Conservation (phyloP, 2,113 vertebrate species). For the Turdus rufiventris region DNA sequence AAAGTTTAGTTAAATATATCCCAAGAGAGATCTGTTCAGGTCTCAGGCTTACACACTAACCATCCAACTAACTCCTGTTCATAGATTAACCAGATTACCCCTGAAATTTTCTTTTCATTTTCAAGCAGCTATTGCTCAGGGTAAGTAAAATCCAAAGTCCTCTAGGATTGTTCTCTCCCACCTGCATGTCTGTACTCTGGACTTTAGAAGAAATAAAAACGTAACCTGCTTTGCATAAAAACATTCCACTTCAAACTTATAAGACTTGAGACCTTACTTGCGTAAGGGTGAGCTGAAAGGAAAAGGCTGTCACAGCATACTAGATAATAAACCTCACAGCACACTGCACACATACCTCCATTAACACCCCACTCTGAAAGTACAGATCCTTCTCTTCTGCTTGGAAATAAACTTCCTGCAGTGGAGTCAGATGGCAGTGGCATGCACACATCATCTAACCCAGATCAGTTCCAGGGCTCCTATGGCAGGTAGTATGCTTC, state of each 20-base stretch:
- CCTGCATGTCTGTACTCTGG: not conserved
- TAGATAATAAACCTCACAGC: not conserved
- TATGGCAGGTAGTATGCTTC: not conserved
- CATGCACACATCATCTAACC: not conserved
- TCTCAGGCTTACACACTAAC: not conserved
- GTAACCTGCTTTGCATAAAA: not conserved
- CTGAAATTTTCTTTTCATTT: not conserved
- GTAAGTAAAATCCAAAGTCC: not conserved
- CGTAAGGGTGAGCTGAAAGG: not conserved
- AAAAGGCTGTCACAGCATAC: not conserved
- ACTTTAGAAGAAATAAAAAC: not conserved
- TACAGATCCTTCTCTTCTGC: not conserved
- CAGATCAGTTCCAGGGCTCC: not conserved
- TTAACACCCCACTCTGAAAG: not conserved
- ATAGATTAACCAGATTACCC: not conserved
- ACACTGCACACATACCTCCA: rapidly evolving
- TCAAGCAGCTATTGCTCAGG: not conserved
- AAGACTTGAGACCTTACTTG: not conserved
- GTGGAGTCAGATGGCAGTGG: not conserved
- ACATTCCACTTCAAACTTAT: not conserved
- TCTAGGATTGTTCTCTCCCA: not conserved
- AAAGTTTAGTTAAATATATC: not conserved
- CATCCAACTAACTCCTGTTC: not conserved
- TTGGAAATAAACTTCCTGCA: not conserved
- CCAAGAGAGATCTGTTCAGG: not conserved